phyloP scores from a whole-genome alignment of 2,888 invertebrate genomes.

The Antheraea assamensis region DNA sequence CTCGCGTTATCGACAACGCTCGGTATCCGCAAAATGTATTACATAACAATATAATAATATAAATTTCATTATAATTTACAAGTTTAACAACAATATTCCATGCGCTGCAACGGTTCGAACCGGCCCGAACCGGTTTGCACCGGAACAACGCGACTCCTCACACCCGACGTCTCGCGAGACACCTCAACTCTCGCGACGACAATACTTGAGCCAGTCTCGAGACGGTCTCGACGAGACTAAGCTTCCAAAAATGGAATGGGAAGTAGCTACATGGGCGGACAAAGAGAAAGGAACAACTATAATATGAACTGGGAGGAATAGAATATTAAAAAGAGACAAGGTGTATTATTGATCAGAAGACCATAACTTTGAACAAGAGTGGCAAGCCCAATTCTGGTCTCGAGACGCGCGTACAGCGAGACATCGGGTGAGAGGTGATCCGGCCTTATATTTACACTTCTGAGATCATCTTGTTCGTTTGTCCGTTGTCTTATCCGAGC shows the following conservation, averaged over 20 bases:
- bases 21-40: neutral
- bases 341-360: too few species aligned
- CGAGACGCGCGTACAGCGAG: neutral
- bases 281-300: too few species aligned
- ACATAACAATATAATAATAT: neutral
- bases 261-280: too few species aligned
- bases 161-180: neutral
- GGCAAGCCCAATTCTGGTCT: neutral
- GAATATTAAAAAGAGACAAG: too few species aligned
- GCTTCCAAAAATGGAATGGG: too few species aligned
- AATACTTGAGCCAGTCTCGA: too few species aligned
- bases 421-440: neutral
- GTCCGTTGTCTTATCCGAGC: neutral
- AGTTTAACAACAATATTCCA: constrained; percentile 3
- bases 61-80: constrained; percentile 6
- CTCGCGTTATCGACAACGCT: neutral
- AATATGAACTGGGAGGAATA: too few species aligned
- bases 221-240: too few species aligned
- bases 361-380: neutral
- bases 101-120: neutral
- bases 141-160: neutral
- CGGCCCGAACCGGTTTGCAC: neutral
- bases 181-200: too few species aligned
- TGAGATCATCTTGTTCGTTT: neutral
- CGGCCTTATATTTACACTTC: neutral